Evolutionary conservation across 92 coral and sea anemone genomes (phyloP).

Genomic region (Siderastrea siderea): DNA sequence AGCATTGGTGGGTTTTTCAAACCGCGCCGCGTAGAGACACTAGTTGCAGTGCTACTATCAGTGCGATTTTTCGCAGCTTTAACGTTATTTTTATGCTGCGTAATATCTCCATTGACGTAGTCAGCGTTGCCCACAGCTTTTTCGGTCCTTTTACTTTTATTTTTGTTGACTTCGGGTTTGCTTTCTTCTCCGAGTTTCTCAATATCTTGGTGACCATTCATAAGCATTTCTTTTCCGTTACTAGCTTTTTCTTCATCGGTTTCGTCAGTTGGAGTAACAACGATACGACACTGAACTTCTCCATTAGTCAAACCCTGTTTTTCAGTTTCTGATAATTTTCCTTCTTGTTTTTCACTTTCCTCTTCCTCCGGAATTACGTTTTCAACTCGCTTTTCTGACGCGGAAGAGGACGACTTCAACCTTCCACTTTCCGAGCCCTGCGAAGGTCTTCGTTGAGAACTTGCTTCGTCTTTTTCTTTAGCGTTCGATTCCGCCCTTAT

Average conservation of each 20-base stretch:
- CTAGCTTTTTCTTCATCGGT: background rate
- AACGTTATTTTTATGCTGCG: background rate
- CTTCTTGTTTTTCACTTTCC: conserved; percentile 10
- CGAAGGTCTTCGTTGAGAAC: conserved; percentile 4
- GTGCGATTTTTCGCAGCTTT: conserved; percentile 21
- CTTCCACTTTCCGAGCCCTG: conserved; percentile 20
- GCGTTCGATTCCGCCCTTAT: conserved; percentile 43
- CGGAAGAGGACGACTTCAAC: conserved; percentile 25
- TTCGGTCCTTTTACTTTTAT: background rate
- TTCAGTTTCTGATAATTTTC: conserved; percentile 24
- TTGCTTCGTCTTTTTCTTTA: conserved; percentile 25
- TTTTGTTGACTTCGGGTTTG: conserved; percentile 10
- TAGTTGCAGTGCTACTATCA: background rate
- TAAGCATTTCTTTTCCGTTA: background rate
- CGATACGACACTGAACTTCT: conserved; percentile 8
- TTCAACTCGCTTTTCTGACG: conserved; percentile 26
- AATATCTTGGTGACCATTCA: conserved; percentile 1
- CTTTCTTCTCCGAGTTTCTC: background rate
- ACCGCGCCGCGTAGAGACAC: conserved; percentile 73
- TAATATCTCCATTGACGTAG: conserved; percentile 53
- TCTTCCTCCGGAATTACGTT: conserved; percentile 18
- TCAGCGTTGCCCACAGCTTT: conserved; percentile 18
- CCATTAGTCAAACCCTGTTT: conserved; percentile 12
- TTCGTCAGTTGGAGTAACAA: conserved; percentile 22
- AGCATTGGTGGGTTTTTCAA: conserved; percentile 81